Evolutionary conservation across 1,140 invertebrate genomes (phyloP).

Genomic region (Eueides isabella): DNA sequence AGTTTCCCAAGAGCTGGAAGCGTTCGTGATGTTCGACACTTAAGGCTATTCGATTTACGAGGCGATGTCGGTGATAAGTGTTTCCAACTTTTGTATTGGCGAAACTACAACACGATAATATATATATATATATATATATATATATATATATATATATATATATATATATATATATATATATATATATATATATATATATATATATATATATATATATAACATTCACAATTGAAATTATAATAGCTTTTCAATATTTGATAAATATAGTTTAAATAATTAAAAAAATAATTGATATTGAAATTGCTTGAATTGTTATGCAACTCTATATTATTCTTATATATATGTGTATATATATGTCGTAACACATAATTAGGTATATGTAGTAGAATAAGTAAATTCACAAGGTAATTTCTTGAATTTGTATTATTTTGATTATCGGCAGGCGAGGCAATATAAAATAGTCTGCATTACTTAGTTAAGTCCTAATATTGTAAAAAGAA

Average conservation of each 20-base stretch:
- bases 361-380: background rate
- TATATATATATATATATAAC: no score
- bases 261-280: background rate
- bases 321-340: no score
- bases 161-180: no score
- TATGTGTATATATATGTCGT: background rate
- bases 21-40: slow-evolving; percentile 39
- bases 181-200: no score
- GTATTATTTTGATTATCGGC: background rate
- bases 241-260: slow-evolving; percentile 6
- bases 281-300: background rate
- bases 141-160: no score
- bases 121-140: no score
- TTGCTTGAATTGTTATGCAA: background rate
- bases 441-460: no score
- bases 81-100: slow-evolving; percentile 26
- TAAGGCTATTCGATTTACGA: slow-evolving; percentile 36
- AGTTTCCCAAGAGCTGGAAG: slow-evolving; percentile 29
- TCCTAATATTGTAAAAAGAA: no score
- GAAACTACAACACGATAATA: slow-evolving; percentile 1
- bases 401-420: background rate
- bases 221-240: slow-evolving; percentile 15
- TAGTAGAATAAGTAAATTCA: background rate
- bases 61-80: slow-evolving; percentile 31
- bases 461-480: no score